phyloP scores from a whole-genome alignment of 1,140 invertebrate genomes.

The Bradysia coprophila region DNA sequence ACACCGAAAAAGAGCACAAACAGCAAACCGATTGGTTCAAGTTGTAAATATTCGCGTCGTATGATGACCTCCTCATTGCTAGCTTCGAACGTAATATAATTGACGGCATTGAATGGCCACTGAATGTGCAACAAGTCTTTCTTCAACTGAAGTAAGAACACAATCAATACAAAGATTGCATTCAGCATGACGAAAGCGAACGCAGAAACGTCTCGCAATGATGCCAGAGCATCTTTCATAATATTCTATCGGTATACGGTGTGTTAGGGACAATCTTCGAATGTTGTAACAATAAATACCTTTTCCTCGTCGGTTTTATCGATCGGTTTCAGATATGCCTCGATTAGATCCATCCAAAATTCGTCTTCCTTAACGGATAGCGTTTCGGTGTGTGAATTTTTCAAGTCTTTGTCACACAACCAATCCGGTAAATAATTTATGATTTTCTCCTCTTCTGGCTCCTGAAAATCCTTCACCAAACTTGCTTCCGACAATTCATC shows the following conservation, averaged over 20 bases:
- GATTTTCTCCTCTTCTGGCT: conserved; percentile 14
- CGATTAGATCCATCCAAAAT: conserved; percentile 58
- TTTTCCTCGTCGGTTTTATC: conserved; percentile 38
- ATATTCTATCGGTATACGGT: too few species aligned
- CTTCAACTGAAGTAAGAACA: conserved; percentile 61
- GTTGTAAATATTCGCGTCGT: conserved; percentile 31
- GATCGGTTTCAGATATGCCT: conserved; percentile 51
- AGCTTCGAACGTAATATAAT: conserved; percentile 39
- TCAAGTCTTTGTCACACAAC: conserved; percentile 46
- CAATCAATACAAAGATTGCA: conserved; percentile 58
- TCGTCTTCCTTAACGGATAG: conserved; percentile 36
- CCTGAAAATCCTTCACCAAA: too few species aligned
- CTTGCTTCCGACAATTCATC: too few species aligned
- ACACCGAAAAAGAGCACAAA: conserved; percentile 56
- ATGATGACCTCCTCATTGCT: conserved; percentile 26
- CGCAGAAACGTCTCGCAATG: conserved; percentile 48
- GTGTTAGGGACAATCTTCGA: too few species aligned
- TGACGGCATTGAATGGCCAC: conserved; percentile 48
- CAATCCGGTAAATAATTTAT: conserved; percentile 39
- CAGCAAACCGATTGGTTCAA: conserved; percentile 61
- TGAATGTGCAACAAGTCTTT: conserved; percentile 47
- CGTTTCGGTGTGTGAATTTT: conserved; percentile 37
- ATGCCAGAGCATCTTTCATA: conserved; percentile 37
- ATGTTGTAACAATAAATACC: too few species aligned
- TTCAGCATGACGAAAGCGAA: conserved; percentile 75